Percentiles rank a stretch among this genome's conserved stretches.
These are phyloP conservation scores for Penaeus vannamei DNA, from an alignment of 1,140 invertebrate genomes.

Conservation along the genomic window DNA sequence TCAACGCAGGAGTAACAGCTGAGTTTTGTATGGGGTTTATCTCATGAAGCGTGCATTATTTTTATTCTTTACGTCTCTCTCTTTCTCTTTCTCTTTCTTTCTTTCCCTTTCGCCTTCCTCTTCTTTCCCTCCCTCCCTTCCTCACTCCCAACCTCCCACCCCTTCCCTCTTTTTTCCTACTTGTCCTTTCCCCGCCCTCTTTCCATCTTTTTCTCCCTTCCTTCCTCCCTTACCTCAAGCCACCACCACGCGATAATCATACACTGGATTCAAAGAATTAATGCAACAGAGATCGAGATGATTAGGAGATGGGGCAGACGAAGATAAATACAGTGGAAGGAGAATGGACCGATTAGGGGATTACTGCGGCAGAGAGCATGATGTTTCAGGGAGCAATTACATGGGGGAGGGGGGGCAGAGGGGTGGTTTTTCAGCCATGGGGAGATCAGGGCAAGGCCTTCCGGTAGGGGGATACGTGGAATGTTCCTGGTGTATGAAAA, in stretches of 20 bases:
- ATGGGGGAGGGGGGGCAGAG: not conserved
- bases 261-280: too few relatives aligned
- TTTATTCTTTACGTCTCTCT: too few relatives aligned
- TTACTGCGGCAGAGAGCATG: not conserved
- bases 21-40: too few relatives aligned
- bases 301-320: conserved; percentile 2
- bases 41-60: too few relatives aligned
- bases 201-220: not conserved
- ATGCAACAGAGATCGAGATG: not conserved
- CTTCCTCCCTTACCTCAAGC: not conserved
- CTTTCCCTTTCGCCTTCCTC: too few relatives aligned
- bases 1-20: too few relatives aligned
- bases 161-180: conserved; percentile 16
- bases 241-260: not conserved
- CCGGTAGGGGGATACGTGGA: too few relatives aligned
- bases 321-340: not conserved
- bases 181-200: not conserved
- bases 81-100: too few relatives aligned
- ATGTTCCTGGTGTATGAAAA: not conserved
- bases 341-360: not conserved
- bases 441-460: too few relatives aligned
- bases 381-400: conserved; percentile 24
- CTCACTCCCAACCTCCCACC: conserved; percentile 2
- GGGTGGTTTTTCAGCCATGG: not conserved
- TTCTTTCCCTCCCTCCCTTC: not conserved